Percentiles rank a stretch among this genome's conserved stretches.
Conservation (phyloP, 23 tunicate species). For the Phallusia fumigata region DNA sequence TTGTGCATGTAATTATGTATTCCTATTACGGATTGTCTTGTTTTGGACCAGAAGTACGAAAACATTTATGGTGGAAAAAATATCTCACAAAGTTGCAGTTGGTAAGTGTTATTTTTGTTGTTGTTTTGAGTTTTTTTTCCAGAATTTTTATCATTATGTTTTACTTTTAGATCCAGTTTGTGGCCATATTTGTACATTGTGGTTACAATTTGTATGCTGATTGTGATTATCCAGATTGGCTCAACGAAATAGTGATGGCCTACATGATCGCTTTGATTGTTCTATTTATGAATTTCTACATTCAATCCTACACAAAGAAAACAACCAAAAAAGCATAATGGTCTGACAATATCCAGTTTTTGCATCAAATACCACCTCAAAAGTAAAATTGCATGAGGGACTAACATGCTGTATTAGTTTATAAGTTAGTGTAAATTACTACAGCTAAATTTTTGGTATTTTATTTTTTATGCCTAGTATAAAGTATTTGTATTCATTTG, state of each 20-base stretch:
- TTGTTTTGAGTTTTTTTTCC: no score
- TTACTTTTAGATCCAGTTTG: slow-evolving; percentile 42
- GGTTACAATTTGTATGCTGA: slow-evolving; percentile 31
- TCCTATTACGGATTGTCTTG: no score
- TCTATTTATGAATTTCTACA: slow-evolving; percentile 61
- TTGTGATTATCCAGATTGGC: slow-evolving; percentile 74
- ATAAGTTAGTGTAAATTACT: no score
- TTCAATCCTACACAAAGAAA: slow-evolving; percentile 46
- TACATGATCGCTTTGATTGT: slow-evolving; percentile 74
- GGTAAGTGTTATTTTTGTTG: no score
- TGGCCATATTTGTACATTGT: no score
- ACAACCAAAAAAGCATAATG: neutral
- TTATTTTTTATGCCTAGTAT: no score
- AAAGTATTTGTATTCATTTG: no score
- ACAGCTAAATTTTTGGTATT: no score
- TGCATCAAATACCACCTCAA: no score
- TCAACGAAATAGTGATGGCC: slow-evolving; percentile 45
- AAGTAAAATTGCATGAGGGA: no score
- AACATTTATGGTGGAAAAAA: slow-evolving; percentile 90
- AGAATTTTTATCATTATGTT: neutral
- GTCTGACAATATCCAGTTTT: neutral
- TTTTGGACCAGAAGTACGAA: slow-evolving; percentile 62
- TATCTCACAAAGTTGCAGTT: slow-evolving; percentile 66
- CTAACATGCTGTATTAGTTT: no score
- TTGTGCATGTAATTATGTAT: slow-evolving; percentile 80